Conservation (phyloP, 2,888 invertebrate genomes). For the Melipona beecheii region DNA sequence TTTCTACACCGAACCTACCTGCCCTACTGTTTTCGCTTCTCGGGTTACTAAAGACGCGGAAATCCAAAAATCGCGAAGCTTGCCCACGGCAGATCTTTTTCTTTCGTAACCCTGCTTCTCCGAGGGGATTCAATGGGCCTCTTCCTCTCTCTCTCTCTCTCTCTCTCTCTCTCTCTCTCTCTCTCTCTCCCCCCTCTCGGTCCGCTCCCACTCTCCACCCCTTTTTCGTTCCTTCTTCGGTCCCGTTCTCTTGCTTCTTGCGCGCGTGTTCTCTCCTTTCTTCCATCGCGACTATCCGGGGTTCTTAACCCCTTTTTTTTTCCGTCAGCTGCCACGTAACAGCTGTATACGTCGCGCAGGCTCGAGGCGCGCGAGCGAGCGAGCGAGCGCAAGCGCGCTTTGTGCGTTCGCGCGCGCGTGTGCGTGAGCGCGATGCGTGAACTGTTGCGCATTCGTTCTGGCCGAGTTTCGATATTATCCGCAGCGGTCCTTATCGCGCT, state of each 20-base stretch:
- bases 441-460: conserved; percentile 49
- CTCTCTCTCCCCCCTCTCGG: conserved; percentile 9
- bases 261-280: conserved; percentile 62
- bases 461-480: conserved; percentile 57
- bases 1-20: conserved; percentile 67
- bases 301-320: conserved; percentile 83
- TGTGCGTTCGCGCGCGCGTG: not conserved
- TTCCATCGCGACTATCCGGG: conserved; percentile 66
- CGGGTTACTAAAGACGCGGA: conserved; percentile 83
- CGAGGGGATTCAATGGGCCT: conserved; percentile 53
- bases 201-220: conserved; percentile 49
- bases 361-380: conserved; percentile 42
- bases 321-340: conserved; percentile 82
- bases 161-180: conserved; percentile 45
- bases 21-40: conserved; percentile 80
- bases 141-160: conserved; percentile 38
- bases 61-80: conserved; percentile 82
- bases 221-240: conserved; percentile 63
- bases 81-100: conserved; percentile 53
- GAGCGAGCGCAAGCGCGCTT: conserved; percentile 17
- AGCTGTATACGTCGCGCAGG: conserved; percentile 76
- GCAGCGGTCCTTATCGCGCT: conserved; percentile 54
- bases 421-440: conserved; percentile 37
- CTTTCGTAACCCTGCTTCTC: not conserved
- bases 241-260: conserved; percentile 32